phyloP scores from a whole-genome alignment of 2,888 invertebrate species.

The Nomada goodeniana region DNA sequence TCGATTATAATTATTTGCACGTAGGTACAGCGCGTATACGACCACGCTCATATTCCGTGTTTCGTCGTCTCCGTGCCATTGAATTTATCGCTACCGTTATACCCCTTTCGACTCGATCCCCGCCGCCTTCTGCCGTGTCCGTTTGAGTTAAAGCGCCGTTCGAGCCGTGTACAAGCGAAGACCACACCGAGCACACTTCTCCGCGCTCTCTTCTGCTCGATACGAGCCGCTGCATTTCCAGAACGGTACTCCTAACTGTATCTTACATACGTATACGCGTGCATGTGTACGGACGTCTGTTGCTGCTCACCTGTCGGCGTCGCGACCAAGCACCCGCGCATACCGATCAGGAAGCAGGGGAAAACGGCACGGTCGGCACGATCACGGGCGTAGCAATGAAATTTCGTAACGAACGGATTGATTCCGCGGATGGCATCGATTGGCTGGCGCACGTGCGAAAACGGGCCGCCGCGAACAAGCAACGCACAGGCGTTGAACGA shows the following conservation, averaged over 20 bases:
- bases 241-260: conserved; percentile 83
- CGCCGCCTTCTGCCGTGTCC: conserved; percentile 54
- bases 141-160: conserved; percentile 67
- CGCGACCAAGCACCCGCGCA: conserved; percentile 61
- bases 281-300: conserved; percentile 46
- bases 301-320: conserved; percentile 68
- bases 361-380: conserved; percentile 44
- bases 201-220: conserved; percentile 74
- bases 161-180: conserved; percentile 41
- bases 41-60: conserved; percentile 29
- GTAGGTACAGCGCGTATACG: conserved; percentile 23
- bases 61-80: conserved; percentile 57
- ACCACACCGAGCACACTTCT: conserved; percentile 60
- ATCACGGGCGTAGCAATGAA: conserved; percentile 17
- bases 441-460: background rate
- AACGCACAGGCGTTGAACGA: too few species aligned
- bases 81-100: conserved; percentile 68
- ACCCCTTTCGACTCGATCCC: conserved; percentile 66
- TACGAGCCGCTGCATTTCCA: conserved; percentile 76
- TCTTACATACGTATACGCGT: conserved; percentile 60
- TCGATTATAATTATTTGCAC: conserved; percentile 36
- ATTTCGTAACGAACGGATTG: too few species aligned
- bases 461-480: too few species aligned
- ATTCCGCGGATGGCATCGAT: background rate
- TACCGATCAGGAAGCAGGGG: conserved; percentile 63